Conservation (phyloP, 2,113 vertebrate species). For the Microcebus ravelobensis region DNA sequence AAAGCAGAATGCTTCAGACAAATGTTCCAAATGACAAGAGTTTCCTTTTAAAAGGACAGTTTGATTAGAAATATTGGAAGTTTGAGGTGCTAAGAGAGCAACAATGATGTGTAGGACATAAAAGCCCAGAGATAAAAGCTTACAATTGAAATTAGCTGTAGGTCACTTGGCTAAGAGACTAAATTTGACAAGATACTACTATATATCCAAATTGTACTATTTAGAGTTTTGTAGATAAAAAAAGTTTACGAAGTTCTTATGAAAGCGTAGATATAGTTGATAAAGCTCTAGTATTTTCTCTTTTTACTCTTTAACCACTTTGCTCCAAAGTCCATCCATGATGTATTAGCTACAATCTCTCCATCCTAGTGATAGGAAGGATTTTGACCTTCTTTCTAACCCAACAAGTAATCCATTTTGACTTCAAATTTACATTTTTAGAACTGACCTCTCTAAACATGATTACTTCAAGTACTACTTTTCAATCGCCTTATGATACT, state of each 20-base stretch:
- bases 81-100: constrained; percentile 1
- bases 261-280: neutral
- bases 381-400: neutral
- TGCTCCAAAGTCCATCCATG: neutral
- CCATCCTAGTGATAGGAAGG: neutral
- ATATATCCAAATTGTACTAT: neutral
- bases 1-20: neutral
- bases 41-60: constrained; percentile 36
- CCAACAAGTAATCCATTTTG: neutral
- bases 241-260: neutral
- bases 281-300: neutral
- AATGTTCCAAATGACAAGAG: constrained; percentile 11
- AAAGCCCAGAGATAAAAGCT: neutral
- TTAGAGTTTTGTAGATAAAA: neutral
- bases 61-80: constrained; percentile 37
- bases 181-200: neutral
- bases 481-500: constrained; percentile 62
- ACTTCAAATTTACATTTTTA: constrained; percentile 52
- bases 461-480: constrained; percentile 44
- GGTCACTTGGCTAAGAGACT: neutral
- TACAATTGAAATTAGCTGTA: constrained; percentile 13
- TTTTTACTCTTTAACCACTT: neutral
- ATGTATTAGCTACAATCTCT: neutral
- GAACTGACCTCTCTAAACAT: constrained; percentile 33
- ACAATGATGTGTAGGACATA: neutral